These are phyloP conservation scores for Stichopus chloronotus DNA, from an alignment of 35 echinoderm and acorn worm species.

Conservation along the genomic window DNA sequence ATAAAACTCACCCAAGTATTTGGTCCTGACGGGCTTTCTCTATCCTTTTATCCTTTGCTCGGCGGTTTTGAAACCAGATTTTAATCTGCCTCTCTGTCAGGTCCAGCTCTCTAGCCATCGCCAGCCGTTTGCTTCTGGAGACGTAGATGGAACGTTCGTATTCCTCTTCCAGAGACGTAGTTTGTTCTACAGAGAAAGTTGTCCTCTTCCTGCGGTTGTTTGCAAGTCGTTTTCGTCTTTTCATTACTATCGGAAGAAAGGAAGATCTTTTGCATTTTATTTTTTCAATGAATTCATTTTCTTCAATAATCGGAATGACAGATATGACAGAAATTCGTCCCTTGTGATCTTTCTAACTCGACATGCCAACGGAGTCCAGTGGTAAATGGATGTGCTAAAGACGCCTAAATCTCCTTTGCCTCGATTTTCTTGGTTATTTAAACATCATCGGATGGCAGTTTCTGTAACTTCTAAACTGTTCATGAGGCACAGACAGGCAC, in stretches of 20 bases:
- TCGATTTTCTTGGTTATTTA: too few relatives aligned
- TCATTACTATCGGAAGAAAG: slow-evolving; percentile 55
- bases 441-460: too few relatives aligned
- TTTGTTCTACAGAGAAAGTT: slow-evolving; percentile 95
- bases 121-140: slow-evolving; percentile 78
- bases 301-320: too few relatives aligned
- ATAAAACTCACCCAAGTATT: slow-evolving; percentile 38
- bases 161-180: slow-evolving; percentile 80
- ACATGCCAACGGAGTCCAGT: too few relatives aligned
- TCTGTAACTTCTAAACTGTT: too few relatives aligned
- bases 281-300: background rate
- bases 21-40: slow-evolving; percentile 97
- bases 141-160: slow-evolving; percentile 95
- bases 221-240: slow-evolving; percentile 76
- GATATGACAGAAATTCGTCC: too few relatives aligned
- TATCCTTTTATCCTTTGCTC: slow-evolving; percentile 95
- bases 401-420: too few relatives aligned
- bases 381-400: too few relatives aligned
- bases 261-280: background rate
- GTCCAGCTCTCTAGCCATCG: slow-evolving; percentile 80
- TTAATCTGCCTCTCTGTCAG: slow-evolving; percentile 90
- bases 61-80: slow-evolving; percentile 97
- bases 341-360: too few relatives aligned
- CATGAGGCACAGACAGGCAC: too few relatives aligned
- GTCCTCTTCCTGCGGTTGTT: slow-evolving; percentile 83